These are phyloP conservation scores for Allolobophora icterica DNA, from an alignment of 2,888 invertebrate genomes.

Conservation along the genomic window DNA sequence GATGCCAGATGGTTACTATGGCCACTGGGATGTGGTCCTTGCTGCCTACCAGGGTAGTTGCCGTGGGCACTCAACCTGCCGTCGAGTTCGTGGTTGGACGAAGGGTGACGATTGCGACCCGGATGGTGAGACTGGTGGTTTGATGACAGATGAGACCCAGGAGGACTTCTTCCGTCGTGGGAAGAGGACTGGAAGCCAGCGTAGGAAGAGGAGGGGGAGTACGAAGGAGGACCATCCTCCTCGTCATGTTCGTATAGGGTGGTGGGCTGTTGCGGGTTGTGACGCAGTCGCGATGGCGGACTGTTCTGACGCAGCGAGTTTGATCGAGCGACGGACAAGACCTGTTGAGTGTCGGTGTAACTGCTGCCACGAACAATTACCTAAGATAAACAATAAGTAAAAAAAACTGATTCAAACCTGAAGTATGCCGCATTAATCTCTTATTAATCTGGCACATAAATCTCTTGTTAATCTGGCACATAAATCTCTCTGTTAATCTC, in stretches of 20 bases:
- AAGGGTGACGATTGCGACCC: neutral
- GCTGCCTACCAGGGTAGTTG: neutral
- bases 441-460: too few relatives aligned
- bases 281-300: neutral
- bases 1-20: neutral
- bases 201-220: slow-evolving; percentile 51
- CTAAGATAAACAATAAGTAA: neutral
- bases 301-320: slow-evolving; percentile 40
- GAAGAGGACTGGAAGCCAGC: slow-evolving; percentile 68
- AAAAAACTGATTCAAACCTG: neutral
- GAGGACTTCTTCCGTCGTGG: neutral
- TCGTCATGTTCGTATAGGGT: slow-evolving; percentile 1
- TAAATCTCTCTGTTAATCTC: too few relatives aligned
- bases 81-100: neutral
- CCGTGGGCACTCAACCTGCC: neutral
- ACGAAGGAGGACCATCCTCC: neutral
- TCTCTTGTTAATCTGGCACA: too few relatives aligned
- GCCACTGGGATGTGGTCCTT: neutral
- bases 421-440: too few relatives aligned
- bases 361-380: slow-evolving; percentile 33
- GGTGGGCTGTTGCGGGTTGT: neutral
- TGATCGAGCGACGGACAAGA: slow-evolving; percentile 39
- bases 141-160: neutral
- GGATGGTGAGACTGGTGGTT: neutral
- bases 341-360: neutral